A percentile compares a stretch with the other conserved stretches of the same genome.
phyloP scores from a whole-genome alignment of 2,888 invertebrate genomes.

The Xestia xanthographa region DNA sequence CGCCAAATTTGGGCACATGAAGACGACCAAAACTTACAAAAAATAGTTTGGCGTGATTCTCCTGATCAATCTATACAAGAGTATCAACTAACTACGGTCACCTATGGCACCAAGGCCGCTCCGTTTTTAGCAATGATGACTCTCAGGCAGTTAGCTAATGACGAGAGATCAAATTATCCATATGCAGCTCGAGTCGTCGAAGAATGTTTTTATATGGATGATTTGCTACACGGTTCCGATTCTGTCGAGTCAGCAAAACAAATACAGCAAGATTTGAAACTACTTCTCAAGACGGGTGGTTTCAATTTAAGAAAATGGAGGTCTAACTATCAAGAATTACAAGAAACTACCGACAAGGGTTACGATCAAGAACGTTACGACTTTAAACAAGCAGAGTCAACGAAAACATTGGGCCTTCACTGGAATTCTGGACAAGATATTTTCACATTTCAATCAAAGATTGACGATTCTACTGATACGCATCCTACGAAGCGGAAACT shows the following conservation, averaged over 20 bases:
- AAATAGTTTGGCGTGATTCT: constrained; percentile 15
- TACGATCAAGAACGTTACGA: background rate
- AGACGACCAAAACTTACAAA: constrained; percentile 1
- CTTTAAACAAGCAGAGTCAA: background rate
- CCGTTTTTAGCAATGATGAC: constrained; percentile 12
- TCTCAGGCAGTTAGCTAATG: background rate
- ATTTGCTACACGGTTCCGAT: background rate
- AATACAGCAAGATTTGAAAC: constrained; percentile 1
- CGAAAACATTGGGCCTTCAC: background rate
- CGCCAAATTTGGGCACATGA: background rate
- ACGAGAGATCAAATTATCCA: background rate
- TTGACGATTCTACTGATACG: background rate
- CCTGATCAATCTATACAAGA: background rate
- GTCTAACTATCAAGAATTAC: background rate
- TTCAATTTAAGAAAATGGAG: background rate
- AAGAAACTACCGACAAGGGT: background rate
- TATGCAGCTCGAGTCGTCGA: background rate
- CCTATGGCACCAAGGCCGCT: background rate
- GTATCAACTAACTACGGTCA: background rate
- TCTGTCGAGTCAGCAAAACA: background rate
- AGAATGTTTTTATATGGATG: background rate
- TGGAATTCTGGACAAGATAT: background rate
- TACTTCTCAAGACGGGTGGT: background rate
- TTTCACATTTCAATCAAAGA: background rate
- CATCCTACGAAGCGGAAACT: background rate